phyloP scores from a whole-genome alignment of 2,797 vertebrate genomes.

The Percopsis omiscomaycus region DNA sequence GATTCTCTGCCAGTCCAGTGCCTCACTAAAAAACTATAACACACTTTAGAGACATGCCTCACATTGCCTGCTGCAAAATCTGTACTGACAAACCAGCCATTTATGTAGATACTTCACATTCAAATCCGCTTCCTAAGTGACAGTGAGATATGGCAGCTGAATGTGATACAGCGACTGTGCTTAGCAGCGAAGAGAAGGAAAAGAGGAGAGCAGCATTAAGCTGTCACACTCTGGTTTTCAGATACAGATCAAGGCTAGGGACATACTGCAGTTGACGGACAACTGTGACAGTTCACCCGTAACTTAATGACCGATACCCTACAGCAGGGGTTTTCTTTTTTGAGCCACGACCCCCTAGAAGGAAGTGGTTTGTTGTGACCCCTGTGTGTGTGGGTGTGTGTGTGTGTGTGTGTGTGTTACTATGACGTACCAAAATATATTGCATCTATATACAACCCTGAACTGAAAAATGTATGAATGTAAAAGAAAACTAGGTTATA shows the following conservation, averaged over 20 bases:
- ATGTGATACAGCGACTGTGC: conserved; percentile 21
- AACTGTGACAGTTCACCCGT: conserved; percentile 37
- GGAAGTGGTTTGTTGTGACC: not conserved
- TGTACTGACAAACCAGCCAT: conserved; percentile 25
- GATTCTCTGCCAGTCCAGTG: not conserved
- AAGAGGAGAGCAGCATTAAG: conserved; percentile 26
- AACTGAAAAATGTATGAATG: too few relatives aligned
- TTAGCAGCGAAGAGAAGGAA: conserved; percentile 20
- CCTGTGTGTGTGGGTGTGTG: too few relatives aligned
- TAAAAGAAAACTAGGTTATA: too few relatives aligned
- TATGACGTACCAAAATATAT: too few relatives aligned
- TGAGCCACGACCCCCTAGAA: not conserved
- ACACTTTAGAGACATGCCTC: conserved; percentile 1
- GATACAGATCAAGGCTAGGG: conserved; percentile 1
- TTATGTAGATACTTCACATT: conserved; percentile 25
- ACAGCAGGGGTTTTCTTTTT: not conserved
- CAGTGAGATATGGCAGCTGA: conserved; percentile 15
- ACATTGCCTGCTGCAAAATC: conserved; percentile 15
- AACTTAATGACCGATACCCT: conserved; percentile 15
- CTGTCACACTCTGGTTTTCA: conserved; percentile 13
- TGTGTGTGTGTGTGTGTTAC: too few relatives aligned
- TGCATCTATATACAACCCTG: too few relatives aligned
- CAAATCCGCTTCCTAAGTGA: conserved; percentile 21
- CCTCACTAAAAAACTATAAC: conserved; percentile 13
- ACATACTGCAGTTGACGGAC: conserved; percentile 33